These are phyloP conservation scores for Serrognathus titanus DNA, from an alignment of 2,888 invertebrate genomes.

Conservation along the genomic window DNA sequence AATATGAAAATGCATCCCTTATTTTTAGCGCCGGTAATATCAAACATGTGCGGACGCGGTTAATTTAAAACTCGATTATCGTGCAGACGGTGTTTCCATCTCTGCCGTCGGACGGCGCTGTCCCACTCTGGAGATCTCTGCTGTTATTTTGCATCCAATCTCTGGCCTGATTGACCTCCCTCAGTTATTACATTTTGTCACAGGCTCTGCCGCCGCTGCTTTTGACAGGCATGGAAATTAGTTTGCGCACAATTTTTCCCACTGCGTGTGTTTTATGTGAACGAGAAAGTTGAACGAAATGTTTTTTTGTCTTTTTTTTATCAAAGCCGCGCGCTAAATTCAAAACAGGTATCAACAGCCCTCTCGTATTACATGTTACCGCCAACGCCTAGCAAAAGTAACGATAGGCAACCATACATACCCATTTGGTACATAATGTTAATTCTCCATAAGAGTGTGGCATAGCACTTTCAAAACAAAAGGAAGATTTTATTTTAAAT, in stretches of 20 bases:
- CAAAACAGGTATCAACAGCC: too few relatives aligned
- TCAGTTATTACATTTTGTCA: slow-evolving; percentile 28
- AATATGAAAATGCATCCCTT: slow-evolving; percentile 20
- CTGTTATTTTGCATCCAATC: slow-evolving; percentile 26
- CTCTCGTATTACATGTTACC: too few relatives aligned
- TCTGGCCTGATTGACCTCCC: slow-evolving; percentile 29
- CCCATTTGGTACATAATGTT: too few relatives aligned
- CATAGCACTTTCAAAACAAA: too few relatives aligned
- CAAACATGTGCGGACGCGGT: slow-evolving; percentile 24
- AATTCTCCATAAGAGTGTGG: too few relatives aligned
- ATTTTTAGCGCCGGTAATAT: slow-evolving; percentile 26
- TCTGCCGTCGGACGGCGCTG: slow-evolving; percentile 14
- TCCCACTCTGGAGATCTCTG: slow-evolving; percentile 23
- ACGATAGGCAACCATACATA: too few relatives aligned
- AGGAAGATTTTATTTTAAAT: too few relatives aligned
- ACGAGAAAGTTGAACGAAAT: neutral
- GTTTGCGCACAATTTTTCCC: slow-evolving; percentile 13
- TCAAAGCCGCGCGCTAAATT: too few relatives aligned
- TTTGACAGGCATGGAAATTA: slow-evolving; percentile 32
- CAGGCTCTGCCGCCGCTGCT: slow-evolving; percentile 21
- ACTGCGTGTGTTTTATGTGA: neutral
- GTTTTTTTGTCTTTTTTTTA: neutral
- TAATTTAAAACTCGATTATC: slow-evolving; percentile 31
- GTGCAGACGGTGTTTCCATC: slow-evolving; percentile 20
- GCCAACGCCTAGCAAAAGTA: too few relatives aligned